Evolutionary conservation across 1,140 invertebrate genomes (phyloP).

Genomic region (Eriosoma lanigerum): DNA sequence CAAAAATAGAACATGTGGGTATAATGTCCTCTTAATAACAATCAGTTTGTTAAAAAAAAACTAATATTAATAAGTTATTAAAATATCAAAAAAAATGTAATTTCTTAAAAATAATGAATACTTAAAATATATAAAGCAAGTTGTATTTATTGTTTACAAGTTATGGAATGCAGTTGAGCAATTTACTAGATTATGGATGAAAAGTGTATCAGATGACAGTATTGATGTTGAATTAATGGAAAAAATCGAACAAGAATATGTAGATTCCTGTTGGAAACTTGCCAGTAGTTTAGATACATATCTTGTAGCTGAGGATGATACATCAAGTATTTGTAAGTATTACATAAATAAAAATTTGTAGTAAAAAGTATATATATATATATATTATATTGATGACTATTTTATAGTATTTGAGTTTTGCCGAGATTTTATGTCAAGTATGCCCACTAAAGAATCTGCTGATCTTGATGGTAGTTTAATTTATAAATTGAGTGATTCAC

Average conservation of each 20-base stretch:
- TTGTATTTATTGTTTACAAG: background rate
- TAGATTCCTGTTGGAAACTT: slow-evolving; percentile 47
- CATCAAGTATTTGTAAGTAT: slow-evolving; percentile 47
- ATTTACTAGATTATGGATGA: slow-evolving; percentile 35
- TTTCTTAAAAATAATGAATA: too few species aligned
- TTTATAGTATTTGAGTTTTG: slow-evolving; percentile 42
- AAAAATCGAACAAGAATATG: slow-evolving; percentile 49
- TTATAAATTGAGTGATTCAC: slow-evolving; percentile 29
- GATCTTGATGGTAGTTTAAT: slow-evolving; percentile 44
- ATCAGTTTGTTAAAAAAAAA: too few species aligned
- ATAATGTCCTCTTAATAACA: too few species aligned
- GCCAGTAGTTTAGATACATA: slow-evolving; percentile 40
- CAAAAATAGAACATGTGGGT: too few species aligned
- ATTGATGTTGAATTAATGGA: slow-evolving; percentile 50
- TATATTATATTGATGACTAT: background rate
- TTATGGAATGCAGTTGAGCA: slow-evolving; percentile 48
- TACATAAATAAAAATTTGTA: background rate
- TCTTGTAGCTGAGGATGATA: slow-evolving; percentile 8
- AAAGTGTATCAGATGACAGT: slow-evolving; percentile 9
- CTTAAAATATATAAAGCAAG: background rate
- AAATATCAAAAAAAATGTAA: too few species aligned
- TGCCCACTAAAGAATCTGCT: slow-evolving; percentile 43
- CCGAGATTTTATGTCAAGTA: slow-evolving; percentile 49
- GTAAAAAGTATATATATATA: background rate
- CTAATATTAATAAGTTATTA: too few species aligned